Evolutionary conservation across 2,797 vertebrate genomes (phyloP), one percentile per base, ranked within the genome.

Genomic region (Coracias cyanogaster): DNA sequence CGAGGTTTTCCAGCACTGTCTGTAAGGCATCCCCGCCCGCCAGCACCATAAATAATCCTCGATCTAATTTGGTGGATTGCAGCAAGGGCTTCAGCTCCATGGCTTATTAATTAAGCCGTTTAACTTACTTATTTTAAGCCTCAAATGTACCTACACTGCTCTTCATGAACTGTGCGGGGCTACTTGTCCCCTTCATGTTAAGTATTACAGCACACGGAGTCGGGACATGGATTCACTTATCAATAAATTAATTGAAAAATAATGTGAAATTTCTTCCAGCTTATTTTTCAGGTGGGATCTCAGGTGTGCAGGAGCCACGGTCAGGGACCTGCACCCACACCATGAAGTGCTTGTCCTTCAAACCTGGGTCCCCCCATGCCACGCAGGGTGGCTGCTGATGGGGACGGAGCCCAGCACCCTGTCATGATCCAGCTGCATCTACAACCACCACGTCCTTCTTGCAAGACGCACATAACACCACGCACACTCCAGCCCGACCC

Each of bases 311-410:
- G 58, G 29, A 26, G 67, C 62, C 69, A 15, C 26, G n/a, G 48
- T 54, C 61, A 25, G 83, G 86, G 16, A 60, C n/a, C 67, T 31
- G 39, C 9, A 7, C 31, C 81, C 20, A 24, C 21, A 12, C 31
- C 45, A 0, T 4, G 20, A 28, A 4, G 21, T 1, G 2, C 26
- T 49, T 61, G 6, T 31, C 79, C 60, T 25, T 61, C 71, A 66
- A 18, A 66, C n/a, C 24, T 7, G 41, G 8, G 1, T 52, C 22
- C 25, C 33, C 16, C 22, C 4, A 3, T 5, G 1, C 25, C 48
- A 24, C 4, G 2, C 62, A 12, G 3, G 8, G 37, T 0, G 2
- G 29, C 61, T 25, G 74, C 1, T 1, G n/a, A 7, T 0, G 0
- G 33, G 48, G 48, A 58, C 0, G 2, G 54, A 91, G 28, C 84